Evolutionary conservation across 2,888 invertebrate genomes (phyloP).

Genomic region (Acrobasis repandana): DNA sequence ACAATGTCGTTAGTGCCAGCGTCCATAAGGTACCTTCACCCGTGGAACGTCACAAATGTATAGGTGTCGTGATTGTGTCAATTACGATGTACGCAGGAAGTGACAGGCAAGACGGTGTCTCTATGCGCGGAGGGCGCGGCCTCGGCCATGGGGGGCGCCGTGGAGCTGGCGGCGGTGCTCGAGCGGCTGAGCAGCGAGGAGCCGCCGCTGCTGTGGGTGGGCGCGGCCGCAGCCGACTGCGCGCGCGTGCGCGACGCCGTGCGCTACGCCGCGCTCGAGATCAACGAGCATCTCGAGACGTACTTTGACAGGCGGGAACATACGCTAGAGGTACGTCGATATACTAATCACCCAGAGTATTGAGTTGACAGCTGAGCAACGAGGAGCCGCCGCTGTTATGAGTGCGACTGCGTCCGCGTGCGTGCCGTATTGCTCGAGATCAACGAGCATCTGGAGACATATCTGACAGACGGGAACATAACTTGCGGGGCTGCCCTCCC

Average conservation of each 20-base stretch:
- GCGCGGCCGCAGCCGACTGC: constrained; percentile 87
- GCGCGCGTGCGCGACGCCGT: constrained; percentile 91
- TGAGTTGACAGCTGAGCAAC: too few relatives aligned
- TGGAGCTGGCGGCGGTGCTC: constrained; percentile 77
- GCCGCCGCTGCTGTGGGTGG: constrained; percentile 95
- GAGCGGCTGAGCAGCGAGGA: constrained; percentile 86
- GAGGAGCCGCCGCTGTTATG: too few relatives aligned
- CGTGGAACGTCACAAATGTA: too few relatives aligned
- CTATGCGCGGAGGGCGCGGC: constrained; percentile 58
- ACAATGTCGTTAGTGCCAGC: too few relatives aligned
- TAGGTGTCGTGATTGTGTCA: too few relatives aligned
- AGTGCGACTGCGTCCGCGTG: too few relatives aligned
- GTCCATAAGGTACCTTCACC: too few relatives aligned
- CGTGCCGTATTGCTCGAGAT: too few relatives aligned
- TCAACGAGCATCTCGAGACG: constrained; percentile 97
- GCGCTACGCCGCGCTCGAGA: constrained; percentile 94
- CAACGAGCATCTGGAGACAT: too few relatives aligned
- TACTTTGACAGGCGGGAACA: constrained; percentile 96
- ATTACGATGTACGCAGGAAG: constrained; percentile 85
- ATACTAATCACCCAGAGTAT: too few relatives aligned
- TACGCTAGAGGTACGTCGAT: constrained; percentile 86
- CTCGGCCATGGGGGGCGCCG: constrained; percentile 40
- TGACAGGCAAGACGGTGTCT: constrained; percentile 87
- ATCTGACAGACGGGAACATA: too few relatives aligned
- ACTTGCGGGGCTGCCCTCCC: too few relatives aligned